Evolutionary conservation across 2,113 vertebrate species (phyloP).

Genomic region (Nanorana parkeri): DNA sequence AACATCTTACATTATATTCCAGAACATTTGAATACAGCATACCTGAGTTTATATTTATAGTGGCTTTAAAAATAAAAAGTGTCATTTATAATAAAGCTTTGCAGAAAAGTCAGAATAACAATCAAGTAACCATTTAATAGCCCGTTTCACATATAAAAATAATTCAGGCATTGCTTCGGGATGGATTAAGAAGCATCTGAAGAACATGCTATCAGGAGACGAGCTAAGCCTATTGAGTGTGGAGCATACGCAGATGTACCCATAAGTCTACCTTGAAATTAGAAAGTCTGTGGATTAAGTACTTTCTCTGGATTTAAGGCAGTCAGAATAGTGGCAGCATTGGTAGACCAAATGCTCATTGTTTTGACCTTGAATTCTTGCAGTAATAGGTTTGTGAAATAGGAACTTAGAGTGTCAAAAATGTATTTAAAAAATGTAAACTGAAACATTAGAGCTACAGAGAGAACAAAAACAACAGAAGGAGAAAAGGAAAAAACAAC

Average conservation of each 20-base stretch:
- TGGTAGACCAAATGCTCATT: slow-evolving; percentile 1
- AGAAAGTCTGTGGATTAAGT: slow-evolving; percentile 27
- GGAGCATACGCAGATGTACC: slow-evolving; percentile 25
- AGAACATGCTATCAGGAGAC: slow-evolving; percentile 30
- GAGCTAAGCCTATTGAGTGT: slow-evolving; percentile 45
- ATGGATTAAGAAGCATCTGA: slow-evolving; percentile 40
- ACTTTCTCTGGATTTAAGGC: slow-evolving; percentile 10
- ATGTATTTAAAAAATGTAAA: neutral
- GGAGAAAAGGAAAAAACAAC: no score
- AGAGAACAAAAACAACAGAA: no score
- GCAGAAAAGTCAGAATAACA: slow-evolving; percentile 1
- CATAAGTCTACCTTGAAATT: slow-evolving; percentile 31
- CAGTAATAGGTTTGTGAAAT: neutral
- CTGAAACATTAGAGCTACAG: no score
- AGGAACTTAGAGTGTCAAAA: neutral
- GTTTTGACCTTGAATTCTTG: slow-evolving; percentile 14
- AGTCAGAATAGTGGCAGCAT: neutral
- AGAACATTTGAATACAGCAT: neutral
- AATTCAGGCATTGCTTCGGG: slow-evolving; percentile 46
- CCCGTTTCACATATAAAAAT: slow-evolving; percentile 30
- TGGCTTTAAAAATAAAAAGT: slow-evolving; percentile 24
- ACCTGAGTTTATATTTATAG: neutral
- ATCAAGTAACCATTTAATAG: slow-evolving; percentile 45
- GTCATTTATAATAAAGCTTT: slow-evolving; percentile 7
- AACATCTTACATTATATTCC: neutral